Conservation (phyloP, 2,797 vertebrate species). For the Pseudomugil tenellus region DNA sequence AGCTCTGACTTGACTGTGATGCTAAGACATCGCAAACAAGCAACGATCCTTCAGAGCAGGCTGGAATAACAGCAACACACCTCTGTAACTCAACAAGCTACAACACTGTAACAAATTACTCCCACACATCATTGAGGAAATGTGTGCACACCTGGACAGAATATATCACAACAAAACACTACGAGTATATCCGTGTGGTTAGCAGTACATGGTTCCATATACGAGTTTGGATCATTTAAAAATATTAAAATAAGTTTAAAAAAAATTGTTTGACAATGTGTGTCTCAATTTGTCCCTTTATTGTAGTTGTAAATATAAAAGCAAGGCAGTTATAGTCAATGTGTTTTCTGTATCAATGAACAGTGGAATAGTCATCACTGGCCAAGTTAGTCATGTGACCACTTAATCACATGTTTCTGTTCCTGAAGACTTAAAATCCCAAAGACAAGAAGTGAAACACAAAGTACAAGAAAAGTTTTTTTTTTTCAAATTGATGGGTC, state of each 20-base stretch:
- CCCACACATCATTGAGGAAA: constrained; percentile 28
- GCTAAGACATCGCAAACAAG: constrained; percentile 31
- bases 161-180: constrained; percentile 4
- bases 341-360: constrained; percentile 1
- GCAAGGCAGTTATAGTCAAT: not conserved
- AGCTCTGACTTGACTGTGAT: constrained; percentile 30
- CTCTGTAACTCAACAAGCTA: constrained; percentile 57
- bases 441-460: not conserved
- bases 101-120: constrained; percentile 7
- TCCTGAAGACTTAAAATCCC: constrained; percentile 8
- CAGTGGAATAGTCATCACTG: not conserved
- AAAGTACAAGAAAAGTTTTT: not conserved
- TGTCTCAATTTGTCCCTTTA: not conserved
- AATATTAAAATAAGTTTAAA: not conserved
- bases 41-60: constrained; percentile 38
- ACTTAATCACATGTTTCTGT: constrained; percentile 26
- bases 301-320: not conserved
- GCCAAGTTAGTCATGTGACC: constrained; percentile 29
- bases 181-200: not conserved
- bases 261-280: not conserved
- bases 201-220: not conserved
- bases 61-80: constrained; percentile 51
- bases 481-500: not conserved
- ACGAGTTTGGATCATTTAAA: not conserved
- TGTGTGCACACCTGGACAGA: constrained; percentile 22